Conservation (phyloP, 2,797 vertebrate species). For the Arvicola amphibius region DNA sequence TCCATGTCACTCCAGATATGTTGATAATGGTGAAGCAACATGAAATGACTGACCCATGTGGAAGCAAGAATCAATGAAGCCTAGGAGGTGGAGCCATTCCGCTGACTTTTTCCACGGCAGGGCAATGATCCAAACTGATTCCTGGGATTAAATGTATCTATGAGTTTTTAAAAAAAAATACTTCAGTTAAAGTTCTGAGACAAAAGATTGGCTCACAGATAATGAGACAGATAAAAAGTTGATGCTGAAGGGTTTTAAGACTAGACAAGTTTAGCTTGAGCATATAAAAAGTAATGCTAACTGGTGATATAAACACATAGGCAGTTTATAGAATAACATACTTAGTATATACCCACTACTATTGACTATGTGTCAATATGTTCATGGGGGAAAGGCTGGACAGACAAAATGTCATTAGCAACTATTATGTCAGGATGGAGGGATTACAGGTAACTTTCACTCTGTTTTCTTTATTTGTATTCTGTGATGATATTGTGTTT, state of each 20-base stretch:
- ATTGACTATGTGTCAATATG: background rate
- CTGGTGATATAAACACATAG: conserved; percentile 13
- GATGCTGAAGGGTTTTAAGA: background rate
- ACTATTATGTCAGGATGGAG: background rate
- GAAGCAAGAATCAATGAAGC: background rate
- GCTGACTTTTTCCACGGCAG: background rate
- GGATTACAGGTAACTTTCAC: background rate
- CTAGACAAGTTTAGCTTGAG: background rate
- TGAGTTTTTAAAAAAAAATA: background rate
- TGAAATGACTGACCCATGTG: background rate
- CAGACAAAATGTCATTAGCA: background rate
- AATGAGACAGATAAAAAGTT: background rate
- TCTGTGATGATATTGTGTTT: conserved; percentile 34
- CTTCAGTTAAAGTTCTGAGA: conserved; percentile 33
- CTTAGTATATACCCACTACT: background rate
- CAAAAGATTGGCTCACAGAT: background rate
- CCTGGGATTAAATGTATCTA: background rate
- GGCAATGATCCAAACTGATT: background rate
- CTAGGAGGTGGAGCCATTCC: background rate
- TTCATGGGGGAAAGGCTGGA: background rate
- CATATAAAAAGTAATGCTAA: conserved; percentile 29
- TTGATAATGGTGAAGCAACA: background rate
- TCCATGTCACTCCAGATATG: background rate
- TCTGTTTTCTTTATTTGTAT: background rate
- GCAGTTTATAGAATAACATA: background rate